Conservation (phyloP, 2,888 invertebrate species). For the Oxystoma pomonae region DNA sequence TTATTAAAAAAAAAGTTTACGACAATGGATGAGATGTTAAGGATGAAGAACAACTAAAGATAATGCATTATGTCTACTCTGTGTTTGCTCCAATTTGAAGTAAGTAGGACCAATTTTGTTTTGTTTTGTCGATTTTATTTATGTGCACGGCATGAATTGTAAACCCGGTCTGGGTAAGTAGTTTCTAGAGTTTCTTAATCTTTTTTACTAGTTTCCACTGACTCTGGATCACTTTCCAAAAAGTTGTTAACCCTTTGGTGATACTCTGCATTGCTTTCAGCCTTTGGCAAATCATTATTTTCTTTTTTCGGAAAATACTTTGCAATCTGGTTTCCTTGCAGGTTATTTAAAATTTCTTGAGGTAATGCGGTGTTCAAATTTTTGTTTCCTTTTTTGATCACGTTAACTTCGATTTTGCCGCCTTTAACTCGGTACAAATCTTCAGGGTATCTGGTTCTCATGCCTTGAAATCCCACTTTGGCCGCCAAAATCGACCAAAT, state of each 20-base stretch:
- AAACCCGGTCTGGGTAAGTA: too few species aligned
- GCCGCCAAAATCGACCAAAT: slow-evolving; percentile 59
- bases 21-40: too few species aligned
- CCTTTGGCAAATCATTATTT: slow-evolving; percentile 40
- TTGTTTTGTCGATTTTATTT: too few species aligned
- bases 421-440: slow-evolving; percentile 48
- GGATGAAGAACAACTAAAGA: too few species aligned
- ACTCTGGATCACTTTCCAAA: slow-evolving; percentile 27
- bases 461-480: slow-evolving; percentile 58
- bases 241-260: slow-evolving; percentile 48
- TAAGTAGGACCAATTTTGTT: too few species aligned
- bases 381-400: slow-evolving; percentile 55
- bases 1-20: too few species aligned
- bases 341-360: slow-evolving; percentile 54
- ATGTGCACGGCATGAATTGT: too few species aligned
- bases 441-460: slow-evolving; percentile 58
- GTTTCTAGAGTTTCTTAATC: too few species aligned
- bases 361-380: slow-evolving; percentile 50
- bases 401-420: slow-evolving; percentile 52
- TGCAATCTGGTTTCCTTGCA: slow-evolving; percentile 50
- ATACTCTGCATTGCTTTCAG: slow-evolving; percentile 48
- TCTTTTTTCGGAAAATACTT: slow-evolving; percentile 48
- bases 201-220: slow-evolving; percentile 13
- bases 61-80: too few species aligned
- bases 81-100: too few species aligned